Evolutionary conservation across 2,888 invertebrate species (phyloP).

Genomic region (Zaprionus lineosus): DNA sequence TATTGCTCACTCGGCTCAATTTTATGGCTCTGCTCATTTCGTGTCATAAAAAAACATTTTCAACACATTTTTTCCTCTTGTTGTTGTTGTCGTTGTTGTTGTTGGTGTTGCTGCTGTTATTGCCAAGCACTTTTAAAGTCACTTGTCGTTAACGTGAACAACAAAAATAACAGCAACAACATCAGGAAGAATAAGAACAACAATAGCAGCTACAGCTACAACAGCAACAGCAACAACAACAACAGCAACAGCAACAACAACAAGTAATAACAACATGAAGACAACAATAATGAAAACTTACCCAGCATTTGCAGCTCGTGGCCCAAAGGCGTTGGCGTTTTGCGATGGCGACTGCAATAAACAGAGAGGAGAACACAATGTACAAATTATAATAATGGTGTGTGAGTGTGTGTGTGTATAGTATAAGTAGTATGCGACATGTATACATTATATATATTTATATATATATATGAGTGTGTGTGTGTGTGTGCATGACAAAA

Average conservation of each 20-base stretch:
- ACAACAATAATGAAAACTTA: slow-evolving; percentile 57
- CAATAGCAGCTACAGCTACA: slow-evolving; percentile 12
- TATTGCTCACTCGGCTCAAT: slow-evolving; percentile 57
- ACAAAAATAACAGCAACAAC: slow-evolving; percentile 16
- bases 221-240: slow-evolving; percentile 29
- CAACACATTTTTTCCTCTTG: slow-evolving; percentile 57
- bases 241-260: slow-evolving; percentile 21
- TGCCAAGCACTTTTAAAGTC: slow-evolving; percentile 67
- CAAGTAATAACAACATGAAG: slow-evolving; percentile 27
- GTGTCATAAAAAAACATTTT: slow-evolving; percentile 71
- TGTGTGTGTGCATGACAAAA: slow-evolving; percentile 16
- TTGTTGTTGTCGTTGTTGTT: not conserved
- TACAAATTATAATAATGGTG: slow-evolving; percentile 70
- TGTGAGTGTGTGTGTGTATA: slow-evolving; percentile 16
- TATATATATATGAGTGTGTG: slow-evolving; percentile 4
- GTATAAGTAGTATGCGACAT: slow-evolving; percentile 15
- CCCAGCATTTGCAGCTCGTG: slow-evolving; percentile 68
- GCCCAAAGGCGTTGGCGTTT: slow-evolving; percentile 72
- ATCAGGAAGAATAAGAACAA: slow-evolving; percentile 31
- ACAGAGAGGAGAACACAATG: slow-evolving; percentile 48
- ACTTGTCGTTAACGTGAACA: slow-evolving; percentile 28
- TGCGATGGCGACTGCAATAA: slow-evolving; percentile 58
- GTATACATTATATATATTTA: slow-evolving; percentile 17
- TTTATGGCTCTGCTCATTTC: slow-evolving; percentile 70
- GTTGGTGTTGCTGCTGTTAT: slow-evolving; percentile 41